Percentiles rank a stretch among this genome's conserved stretches.
Evolutionary conservation across 1,140 invertebrate species (phyloP).

Genomic region (Brachionus paranguensis): DNA sequence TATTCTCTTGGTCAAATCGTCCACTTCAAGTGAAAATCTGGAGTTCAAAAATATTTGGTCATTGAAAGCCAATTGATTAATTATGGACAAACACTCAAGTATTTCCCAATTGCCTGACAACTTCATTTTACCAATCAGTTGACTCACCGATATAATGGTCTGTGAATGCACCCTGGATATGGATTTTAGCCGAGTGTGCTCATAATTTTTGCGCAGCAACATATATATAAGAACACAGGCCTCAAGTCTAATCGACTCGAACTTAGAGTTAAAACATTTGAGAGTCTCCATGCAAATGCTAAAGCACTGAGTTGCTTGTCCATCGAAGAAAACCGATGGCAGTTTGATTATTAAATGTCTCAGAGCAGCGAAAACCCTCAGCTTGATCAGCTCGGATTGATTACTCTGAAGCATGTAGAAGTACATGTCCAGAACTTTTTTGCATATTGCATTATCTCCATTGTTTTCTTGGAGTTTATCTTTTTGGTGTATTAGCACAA

Average conservation of each 20-base stretch:
- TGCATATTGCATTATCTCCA: slow-evolving; percentile 70
- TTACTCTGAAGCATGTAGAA: slow-evolving; percentile 76
- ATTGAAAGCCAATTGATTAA: slow-evolving; percentile 82
- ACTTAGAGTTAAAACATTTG: slow-evolving; percentile 71
- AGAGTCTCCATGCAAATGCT: slow-evolving; percentile 55
- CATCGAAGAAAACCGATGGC: slow-evolving; percentile 64
- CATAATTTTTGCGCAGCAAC: slow-evolving; percentile 85
- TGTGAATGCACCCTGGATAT: slow-evolving; percentile 78
- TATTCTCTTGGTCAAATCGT: slow-evolving; percentile 82
- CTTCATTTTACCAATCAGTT: slow-evolving; percentile 76
- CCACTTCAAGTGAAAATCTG: slow-evolving; percentile 73
- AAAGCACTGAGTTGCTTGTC: background rate
- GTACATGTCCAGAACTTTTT: slow-evolving; percentile 72
- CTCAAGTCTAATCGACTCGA: slow-evolving; percentile 73
- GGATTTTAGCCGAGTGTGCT: slow-evolving; percentile 72
- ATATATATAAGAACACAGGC: slow-evolving; percentile 81
- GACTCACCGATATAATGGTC: slow-evolving; percentile 81
- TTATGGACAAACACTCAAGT: slow-evolving; percentile 80
- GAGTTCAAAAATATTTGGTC: slow-evolving; percentile 56
- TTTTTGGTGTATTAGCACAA: slow-evolving; percentile 74
- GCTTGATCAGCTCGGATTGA: slow-evolving; percentile 79
- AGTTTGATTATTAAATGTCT: slow-evolving; percentile 85
- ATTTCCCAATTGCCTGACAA: slow-evolving; percentile 79
- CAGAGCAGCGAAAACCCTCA: slow-evolving; percentile 81
- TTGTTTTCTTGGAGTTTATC: slow-evolving; percentile 62